phyloP scores from a whole-genome alignment of 2,888 invertebrate species.

The Napeogenes inachia region DNA sequence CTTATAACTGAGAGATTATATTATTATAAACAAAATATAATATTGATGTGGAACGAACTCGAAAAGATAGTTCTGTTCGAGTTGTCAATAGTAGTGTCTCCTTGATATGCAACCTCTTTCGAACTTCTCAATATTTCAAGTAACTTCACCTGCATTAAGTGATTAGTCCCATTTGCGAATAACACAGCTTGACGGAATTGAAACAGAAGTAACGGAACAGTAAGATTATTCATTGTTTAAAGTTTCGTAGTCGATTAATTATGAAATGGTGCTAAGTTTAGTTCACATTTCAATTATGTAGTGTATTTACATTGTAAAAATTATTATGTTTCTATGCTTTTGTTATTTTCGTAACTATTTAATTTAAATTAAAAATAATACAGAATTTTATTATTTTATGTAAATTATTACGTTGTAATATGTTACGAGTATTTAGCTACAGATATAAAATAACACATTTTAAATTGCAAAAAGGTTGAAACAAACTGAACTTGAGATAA shows the following conservation, averaged over 20 bases:
- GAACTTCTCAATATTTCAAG: conserved; percentile 66
- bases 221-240: conserved; percentile 22
- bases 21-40: too few relatives aligned
- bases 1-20: too few relatives aligned
- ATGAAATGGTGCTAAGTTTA: conserved; percentile 8
- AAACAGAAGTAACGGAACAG: conserved; percentile 21
- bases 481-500: neutral
- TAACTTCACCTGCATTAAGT: conserved; percentile 68
- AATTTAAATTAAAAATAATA: too few relatives aligned
- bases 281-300: neutral
- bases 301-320: neutral
- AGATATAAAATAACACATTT: too few relatives aligned
- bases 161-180: conserved; percentile 71
- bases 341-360: neutral
- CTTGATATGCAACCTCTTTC: conserved; percentile 44
- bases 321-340: neutral
- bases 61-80: neutral
- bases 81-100: conserved; percentile 26
- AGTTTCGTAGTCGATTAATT: conserved; percentile 25
- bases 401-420: too few relatives aligned
- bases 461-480: too few relatives aligned
- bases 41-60: too few relatives aligned
- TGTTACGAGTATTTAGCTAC: too few relatives aligned
- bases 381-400: too few relatives aligned
- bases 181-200: conserved; percentile 51